Percentiles rank a stretch among this genome's conserved stretches.
These are phyloP conservation scores for Lithophane semibrunnea DNA, from an alignment of 2,888 invertebrate species.

Conservation along the genomic window DNA sequence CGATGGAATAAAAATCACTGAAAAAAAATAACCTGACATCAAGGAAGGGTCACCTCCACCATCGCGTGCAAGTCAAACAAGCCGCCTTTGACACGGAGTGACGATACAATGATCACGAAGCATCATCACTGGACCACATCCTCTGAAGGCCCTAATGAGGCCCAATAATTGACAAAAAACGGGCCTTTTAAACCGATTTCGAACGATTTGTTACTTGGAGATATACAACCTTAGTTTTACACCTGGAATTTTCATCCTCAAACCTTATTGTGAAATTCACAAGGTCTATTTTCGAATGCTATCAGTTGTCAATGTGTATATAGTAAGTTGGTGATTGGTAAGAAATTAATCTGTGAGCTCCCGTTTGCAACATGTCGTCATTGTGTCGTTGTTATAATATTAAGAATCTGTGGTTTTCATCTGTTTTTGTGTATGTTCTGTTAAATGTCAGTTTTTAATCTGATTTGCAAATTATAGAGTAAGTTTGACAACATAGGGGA, in stretches of 20 bases:
- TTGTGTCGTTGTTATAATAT: conserved; percentile 42
- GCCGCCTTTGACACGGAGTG: conserved; percentile 54
- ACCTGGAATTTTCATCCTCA: accelerated
- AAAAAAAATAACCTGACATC: neutral
- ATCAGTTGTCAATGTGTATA: no score
- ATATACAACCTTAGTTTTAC: conserved; percentile 5
- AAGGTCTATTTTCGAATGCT: conserved; percentile 6
- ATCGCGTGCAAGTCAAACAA: conserved; percentile 46
- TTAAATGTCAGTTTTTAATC: conserved; percentile 37
- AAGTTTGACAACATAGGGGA: neutral
- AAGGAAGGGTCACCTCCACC: conserved; percentile 27
- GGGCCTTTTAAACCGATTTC: conserved; percentile 46
- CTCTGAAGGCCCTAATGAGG: conserved; percentile 59
- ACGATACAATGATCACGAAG: conserved; percentile 60
- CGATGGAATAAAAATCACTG: neutral
- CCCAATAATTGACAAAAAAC: conserved; percentile 58
- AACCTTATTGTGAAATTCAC: accelerated
- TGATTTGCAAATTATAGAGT: conserved; percentile 43
- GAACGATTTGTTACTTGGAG: conserved; percentile 43
- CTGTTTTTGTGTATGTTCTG: conserved; percentile 42
- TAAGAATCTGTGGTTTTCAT: conserved; percentile 57
- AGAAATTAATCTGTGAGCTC: conserved; percentile 59
- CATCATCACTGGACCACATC: conserved; percentile 60
- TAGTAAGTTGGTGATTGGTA: conserved; percentile 36
- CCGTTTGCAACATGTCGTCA: conserved; percentile 67